These are phyloP conservation scores for Ophraella communa DNA, from an alignment of 2,888 invertebrate genomes.

Conservation along the genomic window DNA sequence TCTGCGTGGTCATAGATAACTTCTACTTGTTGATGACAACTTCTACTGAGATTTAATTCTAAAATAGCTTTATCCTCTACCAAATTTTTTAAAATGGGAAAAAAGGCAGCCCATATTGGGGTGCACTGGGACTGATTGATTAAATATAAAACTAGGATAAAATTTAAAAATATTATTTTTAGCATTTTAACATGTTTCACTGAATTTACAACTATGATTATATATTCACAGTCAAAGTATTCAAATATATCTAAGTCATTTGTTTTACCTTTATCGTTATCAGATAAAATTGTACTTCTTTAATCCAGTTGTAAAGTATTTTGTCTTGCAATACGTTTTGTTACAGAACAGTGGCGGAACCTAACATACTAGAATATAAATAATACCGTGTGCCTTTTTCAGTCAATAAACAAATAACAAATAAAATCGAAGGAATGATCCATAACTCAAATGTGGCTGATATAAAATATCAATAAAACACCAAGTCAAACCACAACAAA, in stretches of 20 bases:
- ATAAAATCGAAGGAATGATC: too few relatives aligned
- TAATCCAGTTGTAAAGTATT: slow-evolving; percentile 2
- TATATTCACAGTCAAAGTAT: neutral
- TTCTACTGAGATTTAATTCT: neutral
- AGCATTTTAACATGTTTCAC: neutral
- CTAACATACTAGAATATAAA: neutral
- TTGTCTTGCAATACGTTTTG: neutral
- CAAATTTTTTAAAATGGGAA: neutral
- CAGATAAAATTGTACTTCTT: neutral
- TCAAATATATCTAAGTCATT: neutral
- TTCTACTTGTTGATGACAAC: neutral
- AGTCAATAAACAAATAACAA: neutral
- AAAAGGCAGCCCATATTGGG: neutral
- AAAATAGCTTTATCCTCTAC: neutral
- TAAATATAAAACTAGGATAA: neutral
- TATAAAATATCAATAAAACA: too few relatives aligned
- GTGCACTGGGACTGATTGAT: neutral
- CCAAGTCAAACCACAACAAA: too few relatives aligned
- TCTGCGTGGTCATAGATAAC: neutral
- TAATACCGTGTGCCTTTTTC: too few relatives aligned
- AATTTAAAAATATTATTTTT: neutral
- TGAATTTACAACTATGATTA: neutral
- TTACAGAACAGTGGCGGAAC: neutral
- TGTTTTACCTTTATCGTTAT: neutral
- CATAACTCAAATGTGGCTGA: too few relatives aligned